Percentiles rank a stretch among this genome's conserved stretches.
Evolutionary conservation across 1,140 invertebrate genomes (phyloP).

Genomic region (Megalonaias nervosa): DNA sequence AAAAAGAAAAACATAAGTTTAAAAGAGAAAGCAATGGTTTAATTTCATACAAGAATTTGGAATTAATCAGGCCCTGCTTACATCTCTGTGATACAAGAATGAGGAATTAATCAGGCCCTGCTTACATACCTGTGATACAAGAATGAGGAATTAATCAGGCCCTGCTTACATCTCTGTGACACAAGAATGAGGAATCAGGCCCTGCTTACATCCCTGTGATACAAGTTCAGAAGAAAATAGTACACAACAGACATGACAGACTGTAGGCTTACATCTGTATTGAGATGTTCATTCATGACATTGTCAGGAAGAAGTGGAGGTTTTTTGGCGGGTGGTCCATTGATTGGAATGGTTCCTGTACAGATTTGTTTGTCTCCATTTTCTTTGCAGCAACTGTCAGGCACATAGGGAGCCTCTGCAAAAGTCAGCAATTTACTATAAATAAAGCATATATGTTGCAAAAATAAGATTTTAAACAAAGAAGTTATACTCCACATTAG

Average conservation of each 20-base stretch:
- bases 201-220: not conserved
- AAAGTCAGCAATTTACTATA: not conserved
- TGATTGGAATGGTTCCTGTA: constrained; percentile 8
- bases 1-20: too few relatives aligned
- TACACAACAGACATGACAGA: not conserved
- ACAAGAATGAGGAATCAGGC: too few relatives aligned
- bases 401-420: constrained; percentile 30
- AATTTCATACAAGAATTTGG: too few relatives aligned
- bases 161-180: not conserved
- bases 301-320: constrained; percentile 14
- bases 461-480: too few relatives aligned
- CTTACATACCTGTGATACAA: not conserved
- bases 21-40: too few relatives aligned
- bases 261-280: constrained; percentile 24
- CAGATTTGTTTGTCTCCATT: constrained; percentile 23
- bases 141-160: too few relatives aligned
- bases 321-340: constrained; percentile 21
- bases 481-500: too few relatives aligned
- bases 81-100: not conserved
- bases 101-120: not conserved
- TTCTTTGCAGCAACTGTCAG: constrained; percentile 19
- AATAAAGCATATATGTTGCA: too few relatives aligned
- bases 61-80: not conserved
- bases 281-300: constrained; percentile 30
- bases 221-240: too few relatives aligned